A percentile compares a stretch with the other conserved stretches of the same genome.
These are phyloP conservation scores for Musca domestica DNA, from an alignment of 1,140 invertebrate species.

Conservation along the genomic window DNA sequence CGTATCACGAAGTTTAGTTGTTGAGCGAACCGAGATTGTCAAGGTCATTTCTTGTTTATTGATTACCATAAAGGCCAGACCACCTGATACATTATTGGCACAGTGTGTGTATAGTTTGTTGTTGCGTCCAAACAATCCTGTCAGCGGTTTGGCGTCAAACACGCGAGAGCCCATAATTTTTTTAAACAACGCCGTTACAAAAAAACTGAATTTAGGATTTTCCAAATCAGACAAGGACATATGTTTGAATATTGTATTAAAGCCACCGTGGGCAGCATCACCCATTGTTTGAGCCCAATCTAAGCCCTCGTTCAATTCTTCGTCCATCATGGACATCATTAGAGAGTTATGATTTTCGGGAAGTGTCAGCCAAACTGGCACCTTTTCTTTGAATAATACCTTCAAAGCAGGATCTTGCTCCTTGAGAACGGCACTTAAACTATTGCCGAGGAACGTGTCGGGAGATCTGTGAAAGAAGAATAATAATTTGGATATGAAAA, in stretches of 20 bases:
- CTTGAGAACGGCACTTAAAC: slow-evolving; percentile 26
- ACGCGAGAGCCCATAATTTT: slow-evolving; percentile 50
- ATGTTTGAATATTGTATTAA: slow-evolving; percentile 46
- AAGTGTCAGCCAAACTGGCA: slow-evolving; percentile 47
- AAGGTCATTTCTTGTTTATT: slow-evolving; percentile 41
- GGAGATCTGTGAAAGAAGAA: slow-evolving; percentile 18
- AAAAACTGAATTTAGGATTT: slow-evolving; percentile 40
- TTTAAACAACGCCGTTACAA: slow-evolving; percentile 45
- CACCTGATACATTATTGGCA: slow-evolving; percentile 44
- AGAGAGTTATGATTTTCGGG: slow-evolving; percentile 25
- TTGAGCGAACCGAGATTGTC: slow-evolving; percentile 39
- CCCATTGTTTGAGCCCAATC: slow-evolving; percentile 50
- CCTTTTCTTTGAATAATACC: slow-evolving; percentile 34
- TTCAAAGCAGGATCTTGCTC: slow-evolving; percentile 44
- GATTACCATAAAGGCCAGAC: slow-evolving; percentile 48
- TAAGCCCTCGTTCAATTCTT: slow-evolving; percentile 40
- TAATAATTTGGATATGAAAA: background rate
- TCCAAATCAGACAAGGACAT: slow-evolving; percentile 39
- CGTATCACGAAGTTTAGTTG: slow-evolving; percentile 33
- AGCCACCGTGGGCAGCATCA: slow-evolving; percentile 48
- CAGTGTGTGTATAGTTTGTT: slow-evolving; percentile 50
- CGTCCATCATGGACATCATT: slow-evolving; percentile 16
- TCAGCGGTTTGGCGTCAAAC: slow-evolving; percentile 42
- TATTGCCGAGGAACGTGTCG: background rate
- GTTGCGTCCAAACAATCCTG: slow-evolving; percentile 33